A percentile compares a stretch with the other conserved stretches of the same genome.
These are phyloP conservation scores for Dynastes hyllus DNA, from an alignment of 2,888 invertebrate species.

Conservation along the genomic window DNA sequence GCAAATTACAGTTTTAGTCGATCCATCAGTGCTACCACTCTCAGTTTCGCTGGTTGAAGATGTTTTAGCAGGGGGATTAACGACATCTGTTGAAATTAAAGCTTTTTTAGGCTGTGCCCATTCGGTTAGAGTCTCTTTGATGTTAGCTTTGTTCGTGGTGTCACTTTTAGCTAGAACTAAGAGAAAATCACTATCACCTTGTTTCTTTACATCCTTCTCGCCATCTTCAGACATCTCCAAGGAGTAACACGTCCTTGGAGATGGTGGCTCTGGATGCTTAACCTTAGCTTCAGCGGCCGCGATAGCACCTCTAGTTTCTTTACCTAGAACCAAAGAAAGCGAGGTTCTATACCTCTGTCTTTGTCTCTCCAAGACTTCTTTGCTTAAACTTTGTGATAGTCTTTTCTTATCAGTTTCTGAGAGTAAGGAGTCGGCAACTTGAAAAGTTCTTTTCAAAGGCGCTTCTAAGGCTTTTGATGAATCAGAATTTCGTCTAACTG, in stretches of 20 bases:
- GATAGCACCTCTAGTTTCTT: constrained; percentile 78
- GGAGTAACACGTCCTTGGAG: constrained; percentile 72
- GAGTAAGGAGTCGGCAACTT: constrained; percentile 34
- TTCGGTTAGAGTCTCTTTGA: constrained; percentile 69
- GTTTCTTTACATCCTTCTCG: constrained; percentile 59
- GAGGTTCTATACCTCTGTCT: constrained; percentile 67
- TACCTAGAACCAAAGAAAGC: constrained; percentile 67
- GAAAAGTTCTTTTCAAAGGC: not conserved
- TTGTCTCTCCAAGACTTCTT: constrained; percentile 80
- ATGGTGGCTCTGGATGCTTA: constrained; percentile 66
- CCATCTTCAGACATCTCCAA: constrained; percentile 70
- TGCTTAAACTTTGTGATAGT: constrained; percentile 82
- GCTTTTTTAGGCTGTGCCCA: constrained; percentile 70
- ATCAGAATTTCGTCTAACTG: constrained; percentile 72
- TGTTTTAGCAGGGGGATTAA: constrained; percentile 66
- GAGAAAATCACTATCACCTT: constrained; percentile 68
- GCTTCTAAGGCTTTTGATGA: constrained; percentile 26
- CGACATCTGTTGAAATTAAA: constrained; percentile 64
- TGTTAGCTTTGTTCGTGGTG: constrained; percentile 63
- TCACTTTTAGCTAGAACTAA: constrained; percentile 69
- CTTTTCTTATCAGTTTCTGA: constrained; percentile 83
- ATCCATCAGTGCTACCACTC: constrained; percentile 82
- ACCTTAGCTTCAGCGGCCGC: constrained; percentile 74
- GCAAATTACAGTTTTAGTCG: constrained; percentile 79
- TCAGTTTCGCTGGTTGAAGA: constrained; percentile 80